These are phyloP conservation scores for Daphoenositta chrysoptera DNA, from an alignment of 2,113 vertebrate genomes.

Conservation along the genomic window DNA sequence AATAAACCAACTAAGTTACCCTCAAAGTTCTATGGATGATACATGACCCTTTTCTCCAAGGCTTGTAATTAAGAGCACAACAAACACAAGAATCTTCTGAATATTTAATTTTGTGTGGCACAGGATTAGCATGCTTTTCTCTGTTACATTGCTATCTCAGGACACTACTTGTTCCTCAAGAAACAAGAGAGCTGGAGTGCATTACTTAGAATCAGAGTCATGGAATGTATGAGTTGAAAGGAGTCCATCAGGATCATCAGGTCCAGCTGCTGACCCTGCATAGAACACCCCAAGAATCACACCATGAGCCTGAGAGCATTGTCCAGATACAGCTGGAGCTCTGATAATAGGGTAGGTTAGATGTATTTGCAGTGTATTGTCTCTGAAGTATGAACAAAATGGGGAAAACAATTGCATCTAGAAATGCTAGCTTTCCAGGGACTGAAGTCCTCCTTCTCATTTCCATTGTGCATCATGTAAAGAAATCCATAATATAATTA, in stretches of 20 bases:
- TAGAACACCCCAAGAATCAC: neutral
- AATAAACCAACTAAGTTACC: slow-evolving; percentile 15
- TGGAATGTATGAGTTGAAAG: neutral
- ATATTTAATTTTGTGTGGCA: neutral
- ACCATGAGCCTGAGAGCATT: neutral
- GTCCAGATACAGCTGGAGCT: neutral
- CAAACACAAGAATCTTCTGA: neutral
- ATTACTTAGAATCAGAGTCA: neutral
- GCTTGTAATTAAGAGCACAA: neutral
- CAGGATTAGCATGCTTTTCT: neutral
- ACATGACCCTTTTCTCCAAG: neutral
- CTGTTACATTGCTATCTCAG: neutral
- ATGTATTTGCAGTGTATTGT: neutral
- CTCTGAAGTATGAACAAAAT: neutral
- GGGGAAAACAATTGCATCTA: neutral
- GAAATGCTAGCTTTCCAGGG: neutral
- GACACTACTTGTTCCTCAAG: neutral
- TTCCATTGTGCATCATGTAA: neutral
- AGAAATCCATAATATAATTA: slow-evolving; percentile 3
- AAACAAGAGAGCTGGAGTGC: neutral
- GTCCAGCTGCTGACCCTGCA: neutral
- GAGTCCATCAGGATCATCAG: neutral
- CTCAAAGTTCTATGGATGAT: neutral
- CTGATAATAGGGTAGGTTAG: neutral
- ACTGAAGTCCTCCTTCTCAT: neutral